A percentile compares a stretch with the other conserved stretches of the same genome.
phyloP scores from a whole-genome alignment of 2,888 invertebrate genomes.

The Chloroclystis v-ata region DNA sequence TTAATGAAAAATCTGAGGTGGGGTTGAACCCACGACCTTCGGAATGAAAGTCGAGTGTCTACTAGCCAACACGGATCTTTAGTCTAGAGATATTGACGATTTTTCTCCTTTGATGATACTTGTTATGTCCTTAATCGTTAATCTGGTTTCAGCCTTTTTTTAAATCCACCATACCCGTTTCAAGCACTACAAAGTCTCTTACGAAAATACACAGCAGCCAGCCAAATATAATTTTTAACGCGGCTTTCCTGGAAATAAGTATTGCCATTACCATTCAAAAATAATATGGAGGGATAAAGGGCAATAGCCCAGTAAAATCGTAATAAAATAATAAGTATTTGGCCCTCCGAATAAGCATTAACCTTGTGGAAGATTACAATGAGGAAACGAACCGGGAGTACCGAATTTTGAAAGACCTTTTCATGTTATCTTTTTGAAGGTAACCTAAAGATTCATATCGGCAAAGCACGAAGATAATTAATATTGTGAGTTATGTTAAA shows the following conservation, averaged over 20 bases:
- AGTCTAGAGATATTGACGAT: no score
- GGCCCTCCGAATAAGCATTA: constrained; percentile 35
- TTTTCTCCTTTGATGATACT: no score
- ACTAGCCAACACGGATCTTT: no score
- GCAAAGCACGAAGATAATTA: constrained; percentile 22
- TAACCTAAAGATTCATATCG: constrained; percentile 25
- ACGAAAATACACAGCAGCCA: no score
- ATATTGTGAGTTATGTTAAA: constrained; percentile 16
- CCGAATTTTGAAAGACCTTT: constrained; percentile 31
- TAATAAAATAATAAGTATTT: constrained; percentile 34
- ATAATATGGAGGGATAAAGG: constrained; percentile 22
- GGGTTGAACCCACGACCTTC: no score
- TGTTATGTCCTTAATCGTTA: no score
- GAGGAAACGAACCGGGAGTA: constrained; percentile 38
- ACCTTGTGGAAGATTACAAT: constrained; percentile 43
- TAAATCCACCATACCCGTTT: no score
- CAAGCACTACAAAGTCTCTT: no score
- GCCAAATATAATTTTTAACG: not conserved
- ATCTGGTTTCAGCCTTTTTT: no score
- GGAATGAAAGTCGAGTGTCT: no score
- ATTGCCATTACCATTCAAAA: constrained; percentile 19
- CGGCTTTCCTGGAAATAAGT: constrained; percentile 19
- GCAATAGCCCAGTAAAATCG: constrained; percentile 32
- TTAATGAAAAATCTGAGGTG: no score
- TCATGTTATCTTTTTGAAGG: constrained; percentile 31